phyloP scores from a whole-genome alignment of 2,797 vertebrate species.

The Leptodactylus fallax region DNA sequence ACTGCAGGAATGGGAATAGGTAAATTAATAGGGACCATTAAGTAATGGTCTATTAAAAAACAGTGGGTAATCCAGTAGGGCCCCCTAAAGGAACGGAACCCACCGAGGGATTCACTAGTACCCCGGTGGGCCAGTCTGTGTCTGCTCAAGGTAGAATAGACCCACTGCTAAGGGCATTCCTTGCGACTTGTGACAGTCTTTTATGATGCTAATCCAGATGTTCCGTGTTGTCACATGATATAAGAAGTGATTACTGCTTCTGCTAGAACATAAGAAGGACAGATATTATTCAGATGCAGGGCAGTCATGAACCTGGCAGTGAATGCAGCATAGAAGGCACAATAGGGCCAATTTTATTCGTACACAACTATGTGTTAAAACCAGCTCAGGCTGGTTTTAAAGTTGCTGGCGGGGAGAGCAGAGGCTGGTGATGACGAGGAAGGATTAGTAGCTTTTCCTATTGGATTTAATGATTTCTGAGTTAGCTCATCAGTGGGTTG shows the following conservation, averaged over 20 bases:
- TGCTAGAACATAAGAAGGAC: not conserved
- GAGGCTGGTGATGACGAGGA: constrained; percentile 40
- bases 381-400: constrained; percentile 28
- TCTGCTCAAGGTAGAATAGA: no score
- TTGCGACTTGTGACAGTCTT: not conserved
- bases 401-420: constrained; percentile 21
- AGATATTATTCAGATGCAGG: not conserved
- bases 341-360: constrained; percentile 14
- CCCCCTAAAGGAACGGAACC: no score
- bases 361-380: constrained; percentile 51
- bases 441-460: constrained; percentile 58
- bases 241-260: not conserved
- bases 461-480: constrained; percentile 63
- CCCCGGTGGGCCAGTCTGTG: no score
- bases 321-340: constrained; percentile 1
- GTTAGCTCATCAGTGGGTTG: constrained; percentile 29
- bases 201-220: not conserved
- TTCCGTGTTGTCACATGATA: not conserved
- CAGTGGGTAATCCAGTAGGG: no score
- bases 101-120: no score
- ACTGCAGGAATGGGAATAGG: no score
- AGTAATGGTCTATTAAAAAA: no score
- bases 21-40: no score
- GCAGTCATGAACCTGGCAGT: constrained; percentile 13
- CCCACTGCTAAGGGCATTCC: not conserved